Conservation (phyloP, 64 coral and sea anemone species). For the Orbicella faveolata region DNA sequence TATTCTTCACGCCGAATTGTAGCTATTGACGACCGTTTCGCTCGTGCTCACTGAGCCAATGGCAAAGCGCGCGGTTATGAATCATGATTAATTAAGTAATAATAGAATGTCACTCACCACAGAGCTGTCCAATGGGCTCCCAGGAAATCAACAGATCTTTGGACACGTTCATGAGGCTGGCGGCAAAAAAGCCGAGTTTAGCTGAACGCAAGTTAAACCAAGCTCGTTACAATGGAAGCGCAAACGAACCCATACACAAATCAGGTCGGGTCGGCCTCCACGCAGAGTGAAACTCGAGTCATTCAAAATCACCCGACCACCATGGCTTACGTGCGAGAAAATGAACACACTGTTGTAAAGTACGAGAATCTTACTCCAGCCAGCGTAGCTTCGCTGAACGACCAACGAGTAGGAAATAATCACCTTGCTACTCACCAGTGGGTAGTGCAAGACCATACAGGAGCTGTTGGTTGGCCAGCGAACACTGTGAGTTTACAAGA, state of each 20-base stretch:
- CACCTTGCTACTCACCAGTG: constrained; percentile 90
- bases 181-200: constrained; percentile 85
- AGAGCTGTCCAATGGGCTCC: constrained; percentile 86
- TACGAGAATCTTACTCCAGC: constrained; percentile 70
- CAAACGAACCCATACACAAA: constrained; percentile 82
- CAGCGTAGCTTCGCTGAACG: constrained; percentile 43
- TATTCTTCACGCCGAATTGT: constrained; percentile 87
- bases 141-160: constrained; percentile 91
- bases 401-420: constrained; percentile 83
- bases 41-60: constrained; percentile 71
- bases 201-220: constrained; percentile 86
- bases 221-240: constrained; percentile 82
- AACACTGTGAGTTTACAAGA: constrained; percentile 86
- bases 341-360: constrained; percentile 85
- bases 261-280: constrained; percentile 69
- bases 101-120: constrained; percentile 99
- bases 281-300: constrained; percentile 80
- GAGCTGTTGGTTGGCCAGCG: constrained; percentile 93
- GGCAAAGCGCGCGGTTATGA: constrained; percentile 57
- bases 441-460: constrained; percentile 95
- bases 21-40: constrained; percentile 65
- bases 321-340: constrained; percentile 81
- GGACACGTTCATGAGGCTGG: constrained; percentile 97
- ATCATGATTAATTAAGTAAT: constrained; percentile 99
- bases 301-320: constrained; percentile 86